These are phyloP conservation scores for Falco berigora DNA, from an alignment of 2,797 vertebrate species.

Conservation along the genomic window DNA sequence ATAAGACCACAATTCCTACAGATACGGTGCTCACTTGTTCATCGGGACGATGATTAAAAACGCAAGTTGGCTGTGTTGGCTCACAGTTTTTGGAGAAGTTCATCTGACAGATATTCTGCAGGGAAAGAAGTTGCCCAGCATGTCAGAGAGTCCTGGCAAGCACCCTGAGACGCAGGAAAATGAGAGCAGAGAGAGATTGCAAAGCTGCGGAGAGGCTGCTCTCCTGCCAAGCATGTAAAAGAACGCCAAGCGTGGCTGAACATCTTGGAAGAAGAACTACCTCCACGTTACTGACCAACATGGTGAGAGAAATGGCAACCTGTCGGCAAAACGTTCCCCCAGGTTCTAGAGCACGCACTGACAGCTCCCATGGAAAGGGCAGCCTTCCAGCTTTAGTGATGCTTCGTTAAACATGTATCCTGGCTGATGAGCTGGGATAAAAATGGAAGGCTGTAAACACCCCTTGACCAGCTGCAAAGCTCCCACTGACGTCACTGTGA, in stretches of 20 bases:
- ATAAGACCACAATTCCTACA: not conserved
- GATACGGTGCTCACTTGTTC: not conserved
- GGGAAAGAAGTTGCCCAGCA: not conserved
- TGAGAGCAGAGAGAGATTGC: not conserved
- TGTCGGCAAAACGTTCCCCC: not conserved
- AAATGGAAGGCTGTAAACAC: not conserved
- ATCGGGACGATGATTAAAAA: not conserved
- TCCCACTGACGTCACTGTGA: not conserved
- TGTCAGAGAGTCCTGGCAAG: not conserved
- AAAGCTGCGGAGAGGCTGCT: not conserved
- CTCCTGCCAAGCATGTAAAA: not conserved
- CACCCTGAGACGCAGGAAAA: not conserved
- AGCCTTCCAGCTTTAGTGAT: not conserved
- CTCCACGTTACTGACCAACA: not conserved
- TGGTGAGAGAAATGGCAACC: not conserved
- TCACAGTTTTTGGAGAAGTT: not conserved
- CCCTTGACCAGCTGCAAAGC: not conserved
- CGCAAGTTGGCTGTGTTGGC: not conserved
- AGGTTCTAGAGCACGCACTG: not conserved
- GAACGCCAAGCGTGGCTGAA: not conserved
- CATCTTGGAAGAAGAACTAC: not conserved
- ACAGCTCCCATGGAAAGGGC: not conserved
- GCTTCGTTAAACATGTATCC: not conserved
- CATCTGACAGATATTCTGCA: not conserved
- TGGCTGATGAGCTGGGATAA: not conserved